These are phyloP conservation scores for Cordilura impudica DNA, from an alignment of 2,888 invertebrate genomes.

Conservation along the genomic window DNA sequence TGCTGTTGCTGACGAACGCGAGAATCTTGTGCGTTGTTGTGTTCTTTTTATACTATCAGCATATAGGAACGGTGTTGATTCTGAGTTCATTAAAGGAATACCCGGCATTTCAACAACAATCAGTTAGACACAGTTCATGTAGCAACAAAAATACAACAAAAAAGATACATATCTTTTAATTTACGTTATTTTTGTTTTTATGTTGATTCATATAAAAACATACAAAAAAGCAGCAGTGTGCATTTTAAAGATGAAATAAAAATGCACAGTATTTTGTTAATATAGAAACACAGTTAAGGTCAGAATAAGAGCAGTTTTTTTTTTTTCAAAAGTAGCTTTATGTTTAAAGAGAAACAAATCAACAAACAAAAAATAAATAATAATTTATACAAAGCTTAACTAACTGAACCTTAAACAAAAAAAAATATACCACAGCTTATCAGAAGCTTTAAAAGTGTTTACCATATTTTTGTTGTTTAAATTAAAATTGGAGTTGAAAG, in stretches of 20 bases:
- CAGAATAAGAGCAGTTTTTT: too few species aligned
- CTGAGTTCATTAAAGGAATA: constrained; percentile 29
- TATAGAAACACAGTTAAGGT: not conserved
- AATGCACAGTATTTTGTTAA: not conserved
- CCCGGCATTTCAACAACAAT: constrained; percentile 48
- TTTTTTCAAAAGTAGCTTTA: too few species aligned
- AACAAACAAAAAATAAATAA: too few species aligned
- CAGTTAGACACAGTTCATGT: constrained; percentile 41
- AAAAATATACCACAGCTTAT: too few species aligned
- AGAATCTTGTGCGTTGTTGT: not conserved
- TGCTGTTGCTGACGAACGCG: not conserved
- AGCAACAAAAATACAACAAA: constrained; percentile 9
- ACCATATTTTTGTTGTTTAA: too few species aligned
- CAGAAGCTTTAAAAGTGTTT: too few species aligned
- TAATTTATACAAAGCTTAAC: too few species aligned
- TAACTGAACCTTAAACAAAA: too few species aligned
- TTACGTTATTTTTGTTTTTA: constrained; percentile 26
- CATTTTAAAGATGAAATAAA: not conserved
- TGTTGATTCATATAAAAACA: not conserved
- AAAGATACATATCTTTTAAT: constrained; percentile 28
- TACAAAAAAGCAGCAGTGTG: not conserved
- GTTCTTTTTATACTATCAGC: too few species aligned
- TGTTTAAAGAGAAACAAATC: too few species aligned
- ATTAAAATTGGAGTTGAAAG: too few species aligned
- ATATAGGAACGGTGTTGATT: not conserved